phyloP scores from a whole-genome alignment of 2,797 vertebrate species.

The Microcaecilia unicolor region DNA sequence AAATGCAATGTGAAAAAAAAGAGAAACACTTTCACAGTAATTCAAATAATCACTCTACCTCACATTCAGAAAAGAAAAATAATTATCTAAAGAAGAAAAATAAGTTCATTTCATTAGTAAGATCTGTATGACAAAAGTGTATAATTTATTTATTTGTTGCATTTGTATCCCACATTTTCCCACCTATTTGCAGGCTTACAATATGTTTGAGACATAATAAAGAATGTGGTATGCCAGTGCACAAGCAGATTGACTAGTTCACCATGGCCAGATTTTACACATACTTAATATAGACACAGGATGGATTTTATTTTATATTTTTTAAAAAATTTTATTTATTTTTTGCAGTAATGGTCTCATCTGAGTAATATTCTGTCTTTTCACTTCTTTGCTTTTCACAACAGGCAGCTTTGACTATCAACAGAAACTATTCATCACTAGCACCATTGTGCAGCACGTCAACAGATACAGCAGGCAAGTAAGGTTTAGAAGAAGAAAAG shows the following conservation, averaged over 20 bases:
- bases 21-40: too few relatives aligned
- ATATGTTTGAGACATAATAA: conserved; percentile 10
- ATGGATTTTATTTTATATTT: too few relatives aligned
- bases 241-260: conserved; percentile 33
- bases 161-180: too few relatives aligned
- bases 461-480: conserved; percentile 25
- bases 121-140: conserved; percentile 2
- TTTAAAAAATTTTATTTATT: too few relatives aligned
- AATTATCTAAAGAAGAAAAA: conserved; percentile 1
- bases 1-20: too few relatives aligned
- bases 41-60: too few relatives aligned
- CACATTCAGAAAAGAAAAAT: too few relatives aligned
- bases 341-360: conserved; percentile 10
- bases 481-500: conserved; percentile 32
- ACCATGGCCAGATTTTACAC: conserved; percentile 26
- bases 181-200: too few relatives aligned
- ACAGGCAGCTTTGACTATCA: conserved; percentile 35
- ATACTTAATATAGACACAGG: conserved; percentile 11
- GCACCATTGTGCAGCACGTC: conserved; percentile 34
- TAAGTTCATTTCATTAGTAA: conserved; percentile 1
- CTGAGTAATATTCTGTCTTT: conserved; percentile 18
- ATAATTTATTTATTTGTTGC: too few relatives aligned
- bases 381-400: conserved; percentile 29
- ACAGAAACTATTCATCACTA: conserved; percentile 32
- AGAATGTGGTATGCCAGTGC: conserved; percentile 16